These are phyloP conservation scores for Chymomyza amoena DNA, from an alignment of 2,888 invertebrate species.

Conservation along the genomic window DNA sequence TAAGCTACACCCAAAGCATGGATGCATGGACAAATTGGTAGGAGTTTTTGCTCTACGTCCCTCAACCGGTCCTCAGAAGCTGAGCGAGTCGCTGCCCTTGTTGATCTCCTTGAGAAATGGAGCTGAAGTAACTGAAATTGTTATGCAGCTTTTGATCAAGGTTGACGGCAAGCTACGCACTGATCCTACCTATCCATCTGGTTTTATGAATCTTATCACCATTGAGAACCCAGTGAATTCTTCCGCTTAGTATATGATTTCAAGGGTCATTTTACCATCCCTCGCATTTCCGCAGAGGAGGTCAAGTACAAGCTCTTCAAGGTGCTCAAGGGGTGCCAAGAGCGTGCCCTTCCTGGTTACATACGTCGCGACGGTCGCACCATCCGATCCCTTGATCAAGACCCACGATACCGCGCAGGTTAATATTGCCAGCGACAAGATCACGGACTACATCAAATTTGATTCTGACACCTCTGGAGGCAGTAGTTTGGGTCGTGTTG, in stretches of 20 bases:
- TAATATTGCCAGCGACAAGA: conserved; percentile 95
- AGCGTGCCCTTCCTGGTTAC: conserved; percentile 97
- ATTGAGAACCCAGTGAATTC: conserved; percentile 99
- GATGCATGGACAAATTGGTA: conserved; percentile 99
- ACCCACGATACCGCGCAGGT: conserved; percentile 97
- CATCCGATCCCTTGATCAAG: conserved; percentile 97
- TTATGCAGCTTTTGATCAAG: conserved; percentile 98
- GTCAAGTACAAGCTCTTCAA: conserved; percentile 99
- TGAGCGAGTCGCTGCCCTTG: conserved; percentile 97
- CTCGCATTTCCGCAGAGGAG: conserved; percentile 97
- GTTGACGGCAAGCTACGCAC: conserved; percentile 99
- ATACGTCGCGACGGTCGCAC: conserved; percentile 99
- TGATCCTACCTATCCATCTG: conserved; percentile 97
- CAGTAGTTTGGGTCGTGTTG: conserved; percentile 99
- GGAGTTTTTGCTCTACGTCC: conserved; percentile 99
- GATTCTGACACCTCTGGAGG: conserved; percentile 95
- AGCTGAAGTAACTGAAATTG: conserved; percentile 97
- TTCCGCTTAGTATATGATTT: conserved; percentile 99
- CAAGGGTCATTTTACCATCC: conserved; percentile 98
- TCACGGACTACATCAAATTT: conserved; percentile 98
- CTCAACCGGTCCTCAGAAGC: conserved; percentile 97
- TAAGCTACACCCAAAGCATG: conserved; percentile 99
- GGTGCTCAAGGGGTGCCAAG: conserved; percentile 93
- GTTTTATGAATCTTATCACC: conserved; percentile 99
- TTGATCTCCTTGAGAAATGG: conserved; percentile 98